A percentile compares a stretch with the other conserved stretches of the same genome.
Evolutionary conservation across 2,113 vertebrate species (phyloP).

Genomic region (Heliornis fulica): DNA sequence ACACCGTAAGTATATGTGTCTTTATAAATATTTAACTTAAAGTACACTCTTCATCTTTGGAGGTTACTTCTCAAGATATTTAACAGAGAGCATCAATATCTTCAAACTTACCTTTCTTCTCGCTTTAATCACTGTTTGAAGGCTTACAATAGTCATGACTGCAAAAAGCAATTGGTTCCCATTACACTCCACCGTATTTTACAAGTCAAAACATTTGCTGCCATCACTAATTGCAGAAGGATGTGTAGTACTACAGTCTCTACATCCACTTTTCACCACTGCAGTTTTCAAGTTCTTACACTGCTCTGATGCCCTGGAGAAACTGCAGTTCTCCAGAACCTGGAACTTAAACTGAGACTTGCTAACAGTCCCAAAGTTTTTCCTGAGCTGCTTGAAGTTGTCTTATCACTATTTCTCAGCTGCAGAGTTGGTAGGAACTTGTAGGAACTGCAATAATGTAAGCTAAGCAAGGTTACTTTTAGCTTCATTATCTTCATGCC

Average conservation of each 20-base stretch:
- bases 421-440: background rate
- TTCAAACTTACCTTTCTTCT: background rate
- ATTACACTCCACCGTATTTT: background rate
- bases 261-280: background rate
- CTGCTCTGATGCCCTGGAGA: background rate
- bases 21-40: background rate
- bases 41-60: background rate
- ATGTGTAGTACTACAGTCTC: background rate
- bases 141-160: background rate
- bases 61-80: background rate
- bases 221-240: background rate
- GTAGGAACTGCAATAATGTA: background rate
- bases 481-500: conserved; percentile 7
- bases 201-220: background rate
- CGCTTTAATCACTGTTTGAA: background rate
- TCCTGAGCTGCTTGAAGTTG: background rate
- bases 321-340: background rate
- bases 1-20: background rate
- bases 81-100: background rate
- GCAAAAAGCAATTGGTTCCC: background rate
- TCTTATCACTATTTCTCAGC: background rate
- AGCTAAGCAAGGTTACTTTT: conserved; percentile 32
- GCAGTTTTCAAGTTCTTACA: background rate
- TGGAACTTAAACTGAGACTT: background rate
- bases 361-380: background rate